phyloP scores from a whole-genome alignment of 2,888 invertebrate genomes.

The Dryomyza anilis region DNA sequence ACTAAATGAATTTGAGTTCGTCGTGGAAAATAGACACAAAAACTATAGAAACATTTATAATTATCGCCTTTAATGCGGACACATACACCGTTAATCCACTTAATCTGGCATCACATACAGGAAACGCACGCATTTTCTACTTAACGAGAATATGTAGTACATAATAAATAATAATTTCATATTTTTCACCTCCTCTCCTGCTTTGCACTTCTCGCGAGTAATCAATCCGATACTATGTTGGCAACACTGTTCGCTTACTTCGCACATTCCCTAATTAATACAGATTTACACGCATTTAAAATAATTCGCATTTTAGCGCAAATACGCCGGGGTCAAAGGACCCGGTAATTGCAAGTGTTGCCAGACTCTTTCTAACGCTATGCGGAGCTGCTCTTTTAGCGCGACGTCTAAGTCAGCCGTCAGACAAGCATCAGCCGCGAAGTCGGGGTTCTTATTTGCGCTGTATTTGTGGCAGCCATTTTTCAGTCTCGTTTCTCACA shows the following conservation, averaged over 20 bases:
- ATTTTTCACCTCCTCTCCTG: background rate
- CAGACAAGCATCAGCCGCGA: background rate
- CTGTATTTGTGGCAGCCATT: constrained; percentile 14
- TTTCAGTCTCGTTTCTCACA: constrained; percentile 50
- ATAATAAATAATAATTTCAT: background rate
- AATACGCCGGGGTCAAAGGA: constrained; percentile 31
- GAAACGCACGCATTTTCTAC: constrained; percentile 5
- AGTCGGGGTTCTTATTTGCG: background rate
- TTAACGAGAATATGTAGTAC: background rate
- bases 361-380: constrained; percentile 34
- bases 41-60: no score
- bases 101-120: constrained; percentile 7
- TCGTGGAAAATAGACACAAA: no score
- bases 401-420: background rate
- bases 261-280: constrained; percentile 4
- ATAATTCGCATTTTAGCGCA: background rate
- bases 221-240: background rate
- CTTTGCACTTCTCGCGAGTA: background rate
- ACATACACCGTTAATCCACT: constrained; percentile 5
- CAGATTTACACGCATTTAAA: constrained; percentile 3
- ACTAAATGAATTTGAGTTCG: no score
- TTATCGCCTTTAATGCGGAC: no score
- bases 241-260: background rate
- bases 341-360: constrained; percentile 18
- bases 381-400: background rate